Evolutionary conservation across 1,140 invertebrate genomes (phyloP), one percentile per base, ranked within the genome.

Genomic region (Drosophila guanche): DNA sequence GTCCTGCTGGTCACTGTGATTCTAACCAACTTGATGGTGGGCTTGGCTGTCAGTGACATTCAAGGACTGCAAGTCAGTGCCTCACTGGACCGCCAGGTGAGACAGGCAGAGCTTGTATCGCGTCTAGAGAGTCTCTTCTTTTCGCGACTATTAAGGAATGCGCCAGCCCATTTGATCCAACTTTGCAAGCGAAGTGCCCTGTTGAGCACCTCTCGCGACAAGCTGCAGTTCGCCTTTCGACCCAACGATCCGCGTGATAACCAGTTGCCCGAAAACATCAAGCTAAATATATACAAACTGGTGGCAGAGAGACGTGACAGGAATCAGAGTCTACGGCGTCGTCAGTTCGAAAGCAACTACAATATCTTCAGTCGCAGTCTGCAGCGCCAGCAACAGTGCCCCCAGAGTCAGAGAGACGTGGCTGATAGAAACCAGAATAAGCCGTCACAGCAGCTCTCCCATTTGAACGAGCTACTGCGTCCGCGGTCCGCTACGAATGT

Each of bases 1-100:
- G 95, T 97, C 0, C 91, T 97, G 2, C 91, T 97, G 4, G 95
- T 97, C 0, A 97, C 96, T 0, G 94, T 97, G n/a, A 96, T 97
- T 76, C 89, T 97, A 45, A 96, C 96, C 22, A 97, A 97, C 92
- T 89, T 97, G 3, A 93, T 97, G 89, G 95, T 97, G n/a, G 96
- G 96, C 88, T 92, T 97, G 42, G 96, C 96, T 16, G 96, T 97
- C 14, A 96, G 95, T 68, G 96, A 97, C 89, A 96, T 97, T 46
- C 94, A 95, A 92, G 96, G 96, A n/a, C 91, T 97, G 60, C 95
- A 96, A 92, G 95, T 95, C 81, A 96, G 95, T 66, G 96, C 96
- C 0, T 95, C 95, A 1, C 89, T 97, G 14, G 95, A 96, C 81
- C 92, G 96, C 40, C 80, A 97, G 25, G 95, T 97, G n/a, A 93